Percentiles rank a stretch among this genome's conserved stretches.
These are phyloP conservation scores for Drosophila eohydei DNA, from an alignment of 2,888 invertebrate species.

Conservation along the genomic window DNA sequence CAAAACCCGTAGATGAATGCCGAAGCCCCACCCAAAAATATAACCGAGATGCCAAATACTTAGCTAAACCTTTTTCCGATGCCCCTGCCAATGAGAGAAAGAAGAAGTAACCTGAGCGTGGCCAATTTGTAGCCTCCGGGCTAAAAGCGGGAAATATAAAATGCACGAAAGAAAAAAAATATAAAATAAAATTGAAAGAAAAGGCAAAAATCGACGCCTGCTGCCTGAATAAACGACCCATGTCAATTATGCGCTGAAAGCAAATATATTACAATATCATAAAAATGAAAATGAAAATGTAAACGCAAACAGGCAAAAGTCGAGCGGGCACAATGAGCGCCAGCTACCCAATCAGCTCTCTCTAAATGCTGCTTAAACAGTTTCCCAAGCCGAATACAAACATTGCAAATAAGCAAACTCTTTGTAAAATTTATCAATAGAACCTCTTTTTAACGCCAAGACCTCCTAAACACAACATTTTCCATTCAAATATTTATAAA, in stretches of 20 bases:
- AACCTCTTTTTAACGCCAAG: neutral
- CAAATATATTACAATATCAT: slow-evolving; percentile 81
- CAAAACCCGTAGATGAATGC: slow-evolving; percentile 2
- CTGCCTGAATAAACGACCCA: slow-evolving; percentile 72
- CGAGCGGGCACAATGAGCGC: slow-evolving; percentile 49
- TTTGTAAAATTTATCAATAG: slow-evolving; percentile 62
- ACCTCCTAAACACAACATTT: neutral
- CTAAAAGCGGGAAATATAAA: slow-evolving; percentile 19
- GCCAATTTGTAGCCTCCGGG: slow-evolving; percentile 63
- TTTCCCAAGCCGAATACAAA: slow-evolving; percentile 24
- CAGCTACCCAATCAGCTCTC: neutral
- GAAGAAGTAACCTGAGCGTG: slow-evolving; percentile 69
- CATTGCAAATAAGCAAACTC: slow-evolving; percentile 27
- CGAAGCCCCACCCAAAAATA: neutral
- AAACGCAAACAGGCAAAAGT: slow-evolving; percentile 76
- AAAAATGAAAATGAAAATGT: slow-evolving; percentile 69
- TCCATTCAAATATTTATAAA: slow-evolving; percentile 17
- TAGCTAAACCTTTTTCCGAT: slow-evolving; percentile 66
- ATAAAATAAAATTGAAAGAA: slow-evolving; percentile 13
- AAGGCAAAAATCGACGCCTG: slow-evolving; percentile 56
- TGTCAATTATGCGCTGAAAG: slow-evolving; percentile 80
- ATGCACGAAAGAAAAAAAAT: slow-evolving; percentile 1
- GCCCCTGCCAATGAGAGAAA: slow-evolving; percentile 26
- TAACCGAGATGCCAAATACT: slow-evolving; percentile 51
- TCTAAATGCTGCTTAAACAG: slow-evolving; percentile 8